Base-by-base conservation (phyloP, 2,888 invertebrate species). In the Andrena chrysosceles region DNA sequence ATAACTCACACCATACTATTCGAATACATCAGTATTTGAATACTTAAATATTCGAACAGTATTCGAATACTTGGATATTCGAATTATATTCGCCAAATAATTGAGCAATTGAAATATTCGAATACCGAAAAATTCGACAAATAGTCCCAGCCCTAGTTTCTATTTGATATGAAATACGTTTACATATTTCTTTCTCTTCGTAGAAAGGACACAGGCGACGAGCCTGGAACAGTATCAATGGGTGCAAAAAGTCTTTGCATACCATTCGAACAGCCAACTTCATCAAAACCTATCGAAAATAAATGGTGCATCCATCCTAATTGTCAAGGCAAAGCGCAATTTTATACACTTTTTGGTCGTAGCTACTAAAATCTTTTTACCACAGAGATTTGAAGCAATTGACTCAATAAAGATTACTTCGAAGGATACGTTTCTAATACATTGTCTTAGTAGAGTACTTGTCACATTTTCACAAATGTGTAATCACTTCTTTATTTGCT, bases 161-260 rank as follows among this genome's bases (percentile, higher is more conserved):
- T 26, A 31, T n/a, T 42, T 59, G 23, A 59, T 70, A 59, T n/a
- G 48, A 23, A 20, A 42, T 1, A 60, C 35, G 29, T n/a, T 20
- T 29, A 4, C 16, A 48, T 60, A 20, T 3, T 69, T 70, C n/a
- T 23, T 35, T 76, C 3, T 73, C 8, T 63, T 78, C 60, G 31
- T 94, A 97, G 97, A 91, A 96, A 95, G 77, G 96, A 97, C 70
- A 95, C 89, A 1, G 95, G 96, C 79, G 95, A 94, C 91, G 97
- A 97, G 81, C 95, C 96, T 71, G 98, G 98, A 77, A 97, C 97
- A 29, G 98, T 99, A 31, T 96, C 99, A 0, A 99, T 99, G 99
- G 99, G 99, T 56, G 99, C 99, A 7, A 99, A 99, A 94, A 97
- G 98, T 8, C 95, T 99, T n/a, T 99, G 99, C 94, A 98, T 99